Evolutionary conservation across 30 jellyfish, hydroid and myxozoan species (phyloP), one percentile per base, ranked within the genome.

Genomic region (Aurelia sp.): DNA sequence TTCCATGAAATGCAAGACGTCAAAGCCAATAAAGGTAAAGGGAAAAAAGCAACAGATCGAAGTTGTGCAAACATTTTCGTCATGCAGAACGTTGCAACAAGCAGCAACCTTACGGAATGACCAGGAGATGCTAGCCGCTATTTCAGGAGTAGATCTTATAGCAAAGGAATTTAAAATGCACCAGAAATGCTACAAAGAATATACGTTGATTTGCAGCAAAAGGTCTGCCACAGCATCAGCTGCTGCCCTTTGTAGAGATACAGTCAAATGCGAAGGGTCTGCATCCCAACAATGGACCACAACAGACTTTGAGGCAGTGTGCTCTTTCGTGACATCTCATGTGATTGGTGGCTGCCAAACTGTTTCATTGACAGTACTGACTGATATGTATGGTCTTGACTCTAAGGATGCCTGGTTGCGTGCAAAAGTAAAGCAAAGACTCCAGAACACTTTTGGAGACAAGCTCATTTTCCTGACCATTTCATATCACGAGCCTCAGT

Each of bases 111-210:
- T 81, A 18, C 61, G 40, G 20, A 57, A 65, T 18, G 91, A 77
- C 63, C 48, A 57, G 15, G 57, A 53, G 33, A 53, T 77, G 88
- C 76, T 53, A n/a, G 80, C 69, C 21, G 21, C 61, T 8, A 76
- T 76, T 76, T 18, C 87, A 53, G 87, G 87, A 27, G 41, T 17
- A 76, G 87, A 76, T 48, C 55, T 76, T 65, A 76, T 76, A 27
- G 87, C 87, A 76, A 76, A 76, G 41, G 87, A 76, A 76, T 76
- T 76, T 48, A 76, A 76, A 58, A 76, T 76, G 87, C 87, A 76
- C 55, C 74, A 52, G 53, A 58, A 55, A 53, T 76, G 87, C 74
- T 76, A 76, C 74, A 76, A 57, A 30, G 87, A 57, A 55, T 51
- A 76, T 31, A 76, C 75, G 10, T 17, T 48, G 76, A 58, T 76